Conservation (phyloP, 2,113 vertebrate genomes). For the Fregetta grallaria region DNA sequence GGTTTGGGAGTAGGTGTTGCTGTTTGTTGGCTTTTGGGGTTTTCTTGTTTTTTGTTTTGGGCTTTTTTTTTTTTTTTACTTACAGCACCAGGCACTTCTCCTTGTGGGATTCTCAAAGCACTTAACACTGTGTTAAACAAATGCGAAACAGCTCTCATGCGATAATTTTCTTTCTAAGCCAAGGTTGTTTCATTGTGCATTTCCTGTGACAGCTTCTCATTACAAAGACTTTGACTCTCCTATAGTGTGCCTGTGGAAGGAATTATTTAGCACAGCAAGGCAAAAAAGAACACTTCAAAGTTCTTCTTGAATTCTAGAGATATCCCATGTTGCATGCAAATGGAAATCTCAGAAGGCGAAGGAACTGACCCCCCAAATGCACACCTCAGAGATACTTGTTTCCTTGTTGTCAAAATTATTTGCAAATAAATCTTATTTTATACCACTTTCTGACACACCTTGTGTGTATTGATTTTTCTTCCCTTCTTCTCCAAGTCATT, state of each 20-base stretch:
- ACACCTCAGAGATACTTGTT: neutral
- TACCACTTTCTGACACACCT: conserved; percentile 19
- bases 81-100: neutral
- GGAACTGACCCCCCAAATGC: neutral
- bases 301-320: neutral
- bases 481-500: neutral
- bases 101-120: neutral
- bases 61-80: neutral
- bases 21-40: neutral
- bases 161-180: neutral
- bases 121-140: conserved; percentile 3
- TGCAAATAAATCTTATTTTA: conserved; percentile 65
- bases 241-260: neutral
- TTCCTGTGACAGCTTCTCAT: neutral
- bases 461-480: neutral
- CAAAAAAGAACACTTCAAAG: neutral
- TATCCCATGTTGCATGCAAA: neutral
- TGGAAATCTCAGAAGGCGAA: neutral
- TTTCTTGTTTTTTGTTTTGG: neutral
- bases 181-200: neutral
- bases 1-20: neutral
- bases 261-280: neutral
- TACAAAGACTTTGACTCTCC: neutral
- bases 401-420: conserved; percentile 26
- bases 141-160: neutral